These are phyloP conservation scores for Pseudorhiza aurosa DNA, from an alignment of 30 jellyfish, hydroid and myxozoan genomes.

Conservation along the genomic window DNA sequence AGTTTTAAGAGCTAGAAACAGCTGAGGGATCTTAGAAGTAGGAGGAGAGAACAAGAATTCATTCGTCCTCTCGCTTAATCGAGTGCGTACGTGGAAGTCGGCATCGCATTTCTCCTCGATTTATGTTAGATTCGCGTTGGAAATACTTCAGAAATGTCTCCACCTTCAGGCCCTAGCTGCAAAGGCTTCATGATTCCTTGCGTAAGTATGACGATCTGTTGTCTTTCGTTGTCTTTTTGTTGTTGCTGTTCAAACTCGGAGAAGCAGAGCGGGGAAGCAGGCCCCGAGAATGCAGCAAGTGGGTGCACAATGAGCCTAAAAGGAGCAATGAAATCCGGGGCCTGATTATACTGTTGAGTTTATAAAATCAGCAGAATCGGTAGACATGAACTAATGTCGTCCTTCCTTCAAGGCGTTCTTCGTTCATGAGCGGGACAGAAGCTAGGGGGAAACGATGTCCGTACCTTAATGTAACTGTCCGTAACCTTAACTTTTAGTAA, in stretches of 20 bases:
- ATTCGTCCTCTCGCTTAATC: conserved; percentile 42
- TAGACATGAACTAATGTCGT: too few relatives aligned
- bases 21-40: conserved; percentile 91
- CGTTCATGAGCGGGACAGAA: too few relatives aligned
- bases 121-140: conserved; percentile 6
- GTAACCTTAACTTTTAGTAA: not conserved
- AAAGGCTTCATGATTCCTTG: conserved; percentile 75
- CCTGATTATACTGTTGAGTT: too few relatives aligned
- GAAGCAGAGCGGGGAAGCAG: not conserved
- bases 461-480: too few relatives aligned
- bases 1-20: conserved; percentile 93
- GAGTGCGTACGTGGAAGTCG: conserved; percentile 51
- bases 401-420: too few relatives aligned
- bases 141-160: conserved; percentile 45
- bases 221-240: not conserved
- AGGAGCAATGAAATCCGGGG: too few relatives aligned
- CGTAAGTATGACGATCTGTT: conserved; percentile 54
- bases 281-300: not conserved
- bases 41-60: conserved; percentile 83
- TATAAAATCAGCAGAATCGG: too few relatives aligned
- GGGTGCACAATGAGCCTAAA: too few relatives aligned
- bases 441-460: too few relatives aligned
- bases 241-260: not conserved
- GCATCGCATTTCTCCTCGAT: conserved; percentile 16
- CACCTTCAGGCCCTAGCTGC: conserved; percentile 70